Conservation (phyloP, 2,888 invertebrate genomes). For the Sinelater perroti region DNA sequence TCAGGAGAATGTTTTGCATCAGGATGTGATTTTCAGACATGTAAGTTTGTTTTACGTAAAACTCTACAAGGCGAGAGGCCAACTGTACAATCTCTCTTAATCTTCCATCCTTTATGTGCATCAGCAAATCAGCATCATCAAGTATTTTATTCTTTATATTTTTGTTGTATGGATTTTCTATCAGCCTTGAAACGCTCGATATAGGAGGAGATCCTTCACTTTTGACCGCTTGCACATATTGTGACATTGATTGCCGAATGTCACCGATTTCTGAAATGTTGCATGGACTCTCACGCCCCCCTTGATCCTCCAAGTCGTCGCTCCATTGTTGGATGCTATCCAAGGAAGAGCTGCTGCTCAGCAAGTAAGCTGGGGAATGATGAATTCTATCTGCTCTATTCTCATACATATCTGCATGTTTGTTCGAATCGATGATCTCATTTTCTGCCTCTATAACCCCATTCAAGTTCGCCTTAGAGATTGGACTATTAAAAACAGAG, state of each 20-base stretch:
- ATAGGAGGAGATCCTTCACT: constrained; percentile 51
- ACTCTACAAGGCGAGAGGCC: constrained; percentile 57
- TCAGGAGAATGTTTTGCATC: constrained; percentile 60
- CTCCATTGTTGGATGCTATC: constrained; percentile 60
- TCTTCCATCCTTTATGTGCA: constrained; percentile 52
- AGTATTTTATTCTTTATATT: constrained; percentile 34
- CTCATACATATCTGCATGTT: constrained; percentile 20
- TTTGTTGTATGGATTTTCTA: constrained; percentile 38
- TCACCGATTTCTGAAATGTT: constrained; percentile 54
- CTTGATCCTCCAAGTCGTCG: constrained; percentile 59
- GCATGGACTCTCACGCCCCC: constrained; percentile 59
- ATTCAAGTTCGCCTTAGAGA: not conserved
- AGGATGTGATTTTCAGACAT: constrained; percentile 60
- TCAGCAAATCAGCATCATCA: constrained; percentile 40
- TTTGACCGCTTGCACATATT: constrained; percentile 57
- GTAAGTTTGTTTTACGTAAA: constrained; percentile 58
- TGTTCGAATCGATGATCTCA: constrained; percentile 28
- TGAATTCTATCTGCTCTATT: constrained; percentile 32
- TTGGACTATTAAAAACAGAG: constrained; percentile 19
- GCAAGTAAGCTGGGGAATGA: constrained; percentile 53
- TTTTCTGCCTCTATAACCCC: constrained; percentile 1
- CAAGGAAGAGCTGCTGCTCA: constrained; percentile 58
- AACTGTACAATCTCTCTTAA: constrained; percentile 54
- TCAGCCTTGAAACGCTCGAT: constrained; percentile 52
- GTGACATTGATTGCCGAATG: constrained; percentile 55